Evolutionary conservation across 2,888 invertebrate genomes (phyloP).

Genomic region (Pterobdella sp.): DNA sequence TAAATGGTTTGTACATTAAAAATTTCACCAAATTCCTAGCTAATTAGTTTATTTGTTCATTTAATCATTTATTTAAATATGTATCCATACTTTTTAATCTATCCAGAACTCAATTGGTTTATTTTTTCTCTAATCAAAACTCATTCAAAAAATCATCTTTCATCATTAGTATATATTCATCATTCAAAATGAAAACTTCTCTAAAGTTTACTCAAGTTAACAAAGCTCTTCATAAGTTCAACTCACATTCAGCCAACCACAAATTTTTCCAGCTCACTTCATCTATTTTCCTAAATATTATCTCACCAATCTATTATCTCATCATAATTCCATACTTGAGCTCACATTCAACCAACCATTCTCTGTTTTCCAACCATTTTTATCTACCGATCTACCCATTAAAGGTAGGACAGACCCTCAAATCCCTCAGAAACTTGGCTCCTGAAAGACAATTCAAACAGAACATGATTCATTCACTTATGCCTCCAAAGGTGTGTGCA

Average conservation of each 20-base stretch:
- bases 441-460: conserved; percentile 88
- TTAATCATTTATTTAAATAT: too few species aligned
- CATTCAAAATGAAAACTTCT: too few species aligned
- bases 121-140: too few species aligned
- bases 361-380: neutral
- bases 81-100: too few species aligned
- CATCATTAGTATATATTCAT: too few species aligned
- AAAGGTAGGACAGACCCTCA: conserved; percentile 47
- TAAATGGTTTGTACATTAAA: too few species aligned
- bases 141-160: too few species aligned
- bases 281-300: neutral
- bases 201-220: too few species aligned
- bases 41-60: too few species aligned
- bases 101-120: too few species aligned
- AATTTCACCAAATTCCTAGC: too few species aligned
- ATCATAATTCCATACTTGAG: neutral
- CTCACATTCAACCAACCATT: neutral
- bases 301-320: neutral
- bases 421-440: conserved; percentile 76
- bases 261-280: neutral
- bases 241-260: neutral
- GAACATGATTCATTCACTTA: conserved; percentile 83
- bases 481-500: conserved; percentile 71
- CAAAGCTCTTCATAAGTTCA: too few species aligned
- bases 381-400: conserved; percentile 9